Evolutionary conservation across 2,888 invertebrate genomes (phyloP).

Genomic region (Ophioninae sp.): DNA sequence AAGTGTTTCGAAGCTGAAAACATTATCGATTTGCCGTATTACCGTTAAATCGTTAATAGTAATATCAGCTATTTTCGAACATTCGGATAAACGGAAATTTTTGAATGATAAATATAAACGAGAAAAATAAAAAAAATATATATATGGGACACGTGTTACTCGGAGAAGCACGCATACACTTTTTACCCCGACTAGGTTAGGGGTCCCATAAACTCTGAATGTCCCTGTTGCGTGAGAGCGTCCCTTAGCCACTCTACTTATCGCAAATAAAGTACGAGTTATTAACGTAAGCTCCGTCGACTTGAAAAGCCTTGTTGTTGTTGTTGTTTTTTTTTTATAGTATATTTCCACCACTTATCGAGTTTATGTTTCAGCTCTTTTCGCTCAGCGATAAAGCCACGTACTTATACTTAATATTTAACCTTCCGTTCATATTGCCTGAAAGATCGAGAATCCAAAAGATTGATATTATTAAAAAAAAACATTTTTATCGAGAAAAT

Average conservation of each 20-base stretch:
- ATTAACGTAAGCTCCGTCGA: slow-evolving; percentile 3
- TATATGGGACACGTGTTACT: slow-evolving; percentile 25
- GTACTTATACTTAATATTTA: background rate
- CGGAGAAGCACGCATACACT: background rate
- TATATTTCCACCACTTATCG: slow-evolving; percentile 5
- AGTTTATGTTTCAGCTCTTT: slow-evolving; percentile 18
- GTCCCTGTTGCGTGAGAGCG: slow-evolving; percentile 31
- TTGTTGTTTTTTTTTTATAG: background rate
- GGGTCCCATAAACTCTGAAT: slow-evolving; percentile 34
- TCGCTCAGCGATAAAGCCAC: background rate
- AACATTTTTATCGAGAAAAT: no score
- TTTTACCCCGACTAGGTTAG: background rate
- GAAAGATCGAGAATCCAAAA: background rate
- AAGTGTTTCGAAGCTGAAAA: background rate
- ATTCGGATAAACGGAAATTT: slow-evolving; percentile 34
- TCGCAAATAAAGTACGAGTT: slow-evolving; percentile 49
- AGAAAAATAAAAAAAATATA: background rate
- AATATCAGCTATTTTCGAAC: background rate
- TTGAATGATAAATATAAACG: background rate
- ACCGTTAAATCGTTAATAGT: background rate
- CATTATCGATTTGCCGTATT: background rate
- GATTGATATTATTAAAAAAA: no score
- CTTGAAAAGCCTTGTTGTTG: slow-evolving; percentile 30
- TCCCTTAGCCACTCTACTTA: slow-evolving; percentile 21
- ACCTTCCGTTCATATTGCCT: background rate